Evolutionary conservation across 2,888 invertebrate species (phyloP).

Genomic region (Acleris sparsana): DNA sequence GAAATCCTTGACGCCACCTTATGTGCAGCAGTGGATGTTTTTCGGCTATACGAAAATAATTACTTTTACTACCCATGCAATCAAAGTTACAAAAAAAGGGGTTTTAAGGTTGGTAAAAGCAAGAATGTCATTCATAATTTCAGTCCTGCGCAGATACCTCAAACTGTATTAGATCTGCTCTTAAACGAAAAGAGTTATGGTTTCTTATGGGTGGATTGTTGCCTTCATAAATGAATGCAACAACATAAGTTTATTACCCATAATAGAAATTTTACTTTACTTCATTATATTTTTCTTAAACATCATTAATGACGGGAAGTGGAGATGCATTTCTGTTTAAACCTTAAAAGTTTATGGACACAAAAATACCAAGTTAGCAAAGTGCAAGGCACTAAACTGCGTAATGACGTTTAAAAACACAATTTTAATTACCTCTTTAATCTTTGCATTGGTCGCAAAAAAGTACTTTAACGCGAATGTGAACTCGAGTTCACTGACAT

Average conservation of each 20-base stretch:
- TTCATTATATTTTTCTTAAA: not conserved
- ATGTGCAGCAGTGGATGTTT: no score
- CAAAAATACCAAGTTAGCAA: not conserved
- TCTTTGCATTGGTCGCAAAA: constrained; percentile 2
- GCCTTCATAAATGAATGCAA: constrained; percentile 7
- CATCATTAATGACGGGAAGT: not conserved
- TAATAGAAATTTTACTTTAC: not conserved
- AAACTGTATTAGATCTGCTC: not conserved
- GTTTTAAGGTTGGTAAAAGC: constrained; percentile 46
- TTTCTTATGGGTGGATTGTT: constrained; percentile 14
- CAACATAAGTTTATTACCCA: no score
- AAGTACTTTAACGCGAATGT: constrained; percentile 3
- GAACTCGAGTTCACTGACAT: constrained; percentile 7
- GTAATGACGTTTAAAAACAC: not conserved
- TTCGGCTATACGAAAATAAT: no score
- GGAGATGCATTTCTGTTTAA: not conserved
- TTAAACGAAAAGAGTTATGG: constrained; percentile 16
- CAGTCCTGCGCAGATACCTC: constrained; percentile 37
- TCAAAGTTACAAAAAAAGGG: no score
- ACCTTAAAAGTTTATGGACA: not conserved
- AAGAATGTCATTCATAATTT: constrained; percentile 53
- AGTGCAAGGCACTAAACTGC: constrained; percentile 1
- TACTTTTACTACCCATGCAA: no score
- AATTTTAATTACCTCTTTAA: not conserved
- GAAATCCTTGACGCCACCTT: no score